Evolutionary conservation across 2,797 vertebrate species (phyloP).

Genomic region (Manis pentadactyla): DNA sequence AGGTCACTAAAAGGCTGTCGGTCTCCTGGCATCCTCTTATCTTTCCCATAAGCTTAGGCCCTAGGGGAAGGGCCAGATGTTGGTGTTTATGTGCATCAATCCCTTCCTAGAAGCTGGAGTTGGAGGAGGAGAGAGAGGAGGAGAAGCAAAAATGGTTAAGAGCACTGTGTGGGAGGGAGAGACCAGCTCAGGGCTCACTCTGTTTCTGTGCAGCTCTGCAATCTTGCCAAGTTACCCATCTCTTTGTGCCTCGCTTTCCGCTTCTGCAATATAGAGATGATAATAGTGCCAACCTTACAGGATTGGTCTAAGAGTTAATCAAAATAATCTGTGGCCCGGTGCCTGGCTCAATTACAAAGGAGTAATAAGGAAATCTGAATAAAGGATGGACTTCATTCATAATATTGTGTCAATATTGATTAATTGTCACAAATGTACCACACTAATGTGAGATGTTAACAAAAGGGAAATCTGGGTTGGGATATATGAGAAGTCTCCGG

Average conservation of each 20-base stretch:
- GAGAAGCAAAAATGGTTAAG: background rate
- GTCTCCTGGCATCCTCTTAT: slow-evolving; percentile 45
- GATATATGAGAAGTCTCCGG: background rate
- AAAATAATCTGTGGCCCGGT: background rate
- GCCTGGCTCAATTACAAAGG: slow-evolving; percentile 17
- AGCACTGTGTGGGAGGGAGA: background rate
- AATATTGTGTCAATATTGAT: background rate
- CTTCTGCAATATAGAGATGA: background rate
- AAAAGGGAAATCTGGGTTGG: background rate
- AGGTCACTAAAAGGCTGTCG: background rate
- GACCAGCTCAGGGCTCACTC: background rate
- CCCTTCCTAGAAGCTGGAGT: background rate
- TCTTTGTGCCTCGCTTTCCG: background rate
- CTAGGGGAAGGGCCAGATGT: background rate
- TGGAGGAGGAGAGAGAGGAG: background rate
- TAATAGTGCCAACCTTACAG: background rate
- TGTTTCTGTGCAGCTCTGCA: background rate
- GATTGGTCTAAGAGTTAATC: background rate
- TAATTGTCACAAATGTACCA: slow-evolving; percentile 1
- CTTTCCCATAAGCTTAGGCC: slow-evolving; percentile 43
- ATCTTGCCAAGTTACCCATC: background rate
- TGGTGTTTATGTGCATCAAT: background rate
- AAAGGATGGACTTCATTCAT: background rate
- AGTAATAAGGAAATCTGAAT: slow-evolving; percentile 21
- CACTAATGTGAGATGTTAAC: background rate